Evolutionary conservation across 2,888 invertebrate species (phyloP), one percentile per base, ranked within the genome.

Genomic region (Microctonus aethiopoides): DNA sequence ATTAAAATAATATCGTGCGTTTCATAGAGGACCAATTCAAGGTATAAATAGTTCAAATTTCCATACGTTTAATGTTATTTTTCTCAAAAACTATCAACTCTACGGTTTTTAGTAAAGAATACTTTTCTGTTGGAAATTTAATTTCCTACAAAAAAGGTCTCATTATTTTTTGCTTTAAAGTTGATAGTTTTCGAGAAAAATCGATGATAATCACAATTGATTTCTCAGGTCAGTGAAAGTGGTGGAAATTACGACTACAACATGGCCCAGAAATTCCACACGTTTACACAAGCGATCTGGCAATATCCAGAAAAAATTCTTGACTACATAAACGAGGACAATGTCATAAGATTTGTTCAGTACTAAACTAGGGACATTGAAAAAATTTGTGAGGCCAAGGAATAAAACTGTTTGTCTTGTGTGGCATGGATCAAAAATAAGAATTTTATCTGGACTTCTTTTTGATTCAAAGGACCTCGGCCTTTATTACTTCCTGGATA

Each of bases 391-490:
- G 65, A 66, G 65, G 6, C 51, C 36, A 1, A 36, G 20, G 62
- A 77, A 75, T 54, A 65, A 59, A 22, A 75, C 73, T 22, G 83
- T 83, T 2, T 76, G n/a, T n/a, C n/a, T n/a, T n/a, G n/a, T 76
- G 9, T 83, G 82, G 75, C 68, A 84, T 20, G 88, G 88, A 3
- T 77, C 84, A 39, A 88, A 88, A 81, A 78, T 89, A 72, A 89
- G 88, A 13, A 75, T 77, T 61, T 88, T 88, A 1, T 81, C 80
- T 11, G 88, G 87, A 11, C 77, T 89, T 41, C 80, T 85, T 26
- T 79, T 84, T n/a, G 88, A 89, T 78, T 75, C 78, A 6, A 84
- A 82, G 74, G 82, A 82, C n/a, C n/a, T n/a, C 39, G 88, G 88
- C 16, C 78, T 89, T 39, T 85, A 83, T 74, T 89, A 89, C 77